A percentile compares a stretch with the other conserved stretches of the same genome.
Evolutionary conservation across 1,140 invertebrate species (phyloP).

Genomic region (Stegodyphus mimosarum): DNA sequence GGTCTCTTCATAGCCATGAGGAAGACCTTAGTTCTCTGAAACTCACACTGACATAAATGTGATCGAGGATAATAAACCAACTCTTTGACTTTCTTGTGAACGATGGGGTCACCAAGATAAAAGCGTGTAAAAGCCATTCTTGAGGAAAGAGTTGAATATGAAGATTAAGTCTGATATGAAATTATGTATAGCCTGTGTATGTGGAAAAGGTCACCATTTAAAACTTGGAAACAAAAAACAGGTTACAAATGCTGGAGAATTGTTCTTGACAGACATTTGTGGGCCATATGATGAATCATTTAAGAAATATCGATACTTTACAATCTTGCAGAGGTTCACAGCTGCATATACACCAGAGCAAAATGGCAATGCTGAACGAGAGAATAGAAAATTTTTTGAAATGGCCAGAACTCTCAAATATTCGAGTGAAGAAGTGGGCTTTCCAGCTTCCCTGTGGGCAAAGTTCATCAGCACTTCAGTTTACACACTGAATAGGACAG

Average conservation of each 20-base stretch:
- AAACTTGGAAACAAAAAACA: conserved; percentile 17
- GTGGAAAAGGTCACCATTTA: conserved; percentile 28
- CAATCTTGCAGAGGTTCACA: conserved; percentile 52
- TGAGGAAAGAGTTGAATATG: neutral
- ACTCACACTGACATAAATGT: neutral
- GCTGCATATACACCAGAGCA: conserved; percentile 51
- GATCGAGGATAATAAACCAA: neutral
- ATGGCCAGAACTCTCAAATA: conserved; percentile 7
- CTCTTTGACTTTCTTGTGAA: neutral
- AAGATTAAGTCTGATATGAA: neutral
- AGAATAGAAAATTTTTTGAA: conserved; percentile 5
- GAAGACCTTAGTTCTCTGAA: neutral
- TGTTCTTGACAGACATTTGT: conserved; percentile 30
- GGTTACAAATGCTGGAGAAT: conserved; percentile 4
- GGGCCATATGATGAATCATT: conserved; percentile 46
- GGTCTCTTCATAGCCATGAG: conserved; percentile 4
- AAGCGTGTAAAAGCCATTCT: neutral
- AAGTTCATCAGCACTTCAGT: conserved; percentile 8
- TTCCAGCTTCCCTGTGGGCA: neutral
- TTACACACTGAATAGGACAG: conserved; percentile 34
- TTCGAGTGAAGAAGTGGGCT: conserved; percentile 17
- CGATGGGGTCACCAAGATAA: neutral
- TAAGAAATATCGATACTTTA: conserved; percentile 24
- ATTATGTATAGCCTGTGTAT: conserved; percentile 9
- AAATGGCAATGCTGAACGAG: conserved; percentile 43